Conservation (phyloP, 2,797 vertebrate genomes). For the Eulemur coronatus region DNA sequence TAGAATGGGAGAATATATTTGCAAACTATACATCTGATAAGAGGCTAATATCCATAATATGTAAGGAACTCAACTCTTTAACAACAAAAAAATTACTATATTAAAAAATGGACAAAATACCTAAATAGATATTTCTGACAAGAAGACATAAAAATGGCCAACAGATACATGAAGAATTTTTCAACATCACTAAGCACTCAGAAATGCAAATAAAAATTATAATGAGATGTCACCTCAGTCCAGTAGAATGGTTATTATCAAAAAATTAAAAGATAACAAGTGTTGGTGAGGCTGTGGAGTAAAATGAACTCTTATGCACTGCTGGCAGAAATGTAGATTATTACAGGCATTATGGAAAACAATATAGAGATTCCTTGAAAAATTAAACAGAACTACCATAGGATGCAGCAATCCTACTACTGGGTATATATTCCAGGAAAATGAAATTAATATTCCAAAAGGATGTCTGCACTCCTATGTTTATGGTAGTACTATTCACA, state of each 20-base stretch:
- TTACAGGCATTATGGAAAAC: neutral
- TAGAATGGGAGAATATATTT: neutral
- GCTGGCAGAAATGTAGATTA: neutral
- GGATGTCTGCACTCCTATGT: neutral
- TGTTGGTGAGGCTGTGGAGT: neutral
- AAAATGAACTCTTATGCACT: neutral
- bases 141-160: neutral
- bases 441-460: neutral
- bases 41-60: neutral
- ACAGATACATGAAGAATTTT: neutral
- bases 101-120: neutral
- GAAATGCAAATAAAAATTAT: neutral
- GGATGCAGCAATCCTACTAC: neutral
- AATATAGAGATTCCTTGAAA: neutral
- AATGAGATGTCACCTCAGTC: neutral
- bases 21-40: neutral
- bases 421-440: neutral
- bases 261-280: neutral
- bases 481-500: neutral
- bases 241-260: neutral
- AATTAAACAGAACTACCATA: neutral
- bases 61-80: neutral
- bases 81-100: neutral
- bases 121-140: neutral
- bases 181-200: neutral